Base-by-base conservation (phyloP, 2,888 invertebrate genomes). In the Proisotoma minuta region DNA sequence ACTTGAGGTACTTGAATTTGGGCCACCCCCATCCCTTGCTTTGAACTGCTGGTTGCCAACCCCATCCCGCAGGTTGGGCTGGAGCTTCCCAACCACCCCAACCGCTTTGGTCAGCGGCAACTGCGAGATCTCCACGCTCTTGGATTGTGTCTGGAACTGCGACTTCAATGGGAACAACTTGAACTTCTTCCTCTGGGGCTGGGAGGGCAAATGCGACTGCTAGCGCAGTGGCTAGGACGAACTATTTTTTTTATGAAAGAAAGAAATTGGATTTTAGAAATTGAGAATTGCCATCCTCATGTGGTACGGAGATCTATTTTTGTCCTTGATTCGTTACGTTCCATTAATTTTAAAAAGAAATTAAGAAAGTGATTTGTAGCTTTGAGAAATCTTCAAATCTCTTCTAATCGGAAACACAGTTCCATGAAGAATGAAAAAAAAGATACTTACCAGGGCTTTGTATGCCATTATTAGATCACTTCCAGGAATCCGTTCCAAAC, bases 1-100 rank as follows among this genome's bases (percentile, higher is more conserved):
- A 66, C 64, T 69, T 73, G 48, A 71, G 63, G 50, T 71, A 71
- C 56, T 65, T 63, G 60, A 70, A 63, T 56, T 63, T 66, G 63
- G 70, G 70, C 23, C 26, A 24, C 48, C 59, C 59, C 70, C 70
- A 70, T 60, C 71, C 71, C 10, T 50, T 15, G 28, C 50, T 43
- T 5, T 49, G 49, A 18, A 29, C 20, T 22, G 58, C 56, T 59
- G 57, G 56, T 34, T 60, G 65, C 63, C 65, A 68, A 24, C 59
- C 52, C 27, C 49, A 49, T 56, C 65, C 65, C 0, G 57, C 56
- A 8, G 65, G 59, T 18, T 62, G 58, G 34, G 59, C 59, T 5
- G 65, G 65, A 39, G 26, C 22, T 26, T 43, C 51, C 59, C 39
- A 57, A 47, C 24, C 40, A 1, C 26, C 52, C 52, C 52, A 52